Evolutionary conservation across 2,113 vertebrate genomes (phyloP).

Genomic region (Girardinichthys multiradiatus): DNA sequence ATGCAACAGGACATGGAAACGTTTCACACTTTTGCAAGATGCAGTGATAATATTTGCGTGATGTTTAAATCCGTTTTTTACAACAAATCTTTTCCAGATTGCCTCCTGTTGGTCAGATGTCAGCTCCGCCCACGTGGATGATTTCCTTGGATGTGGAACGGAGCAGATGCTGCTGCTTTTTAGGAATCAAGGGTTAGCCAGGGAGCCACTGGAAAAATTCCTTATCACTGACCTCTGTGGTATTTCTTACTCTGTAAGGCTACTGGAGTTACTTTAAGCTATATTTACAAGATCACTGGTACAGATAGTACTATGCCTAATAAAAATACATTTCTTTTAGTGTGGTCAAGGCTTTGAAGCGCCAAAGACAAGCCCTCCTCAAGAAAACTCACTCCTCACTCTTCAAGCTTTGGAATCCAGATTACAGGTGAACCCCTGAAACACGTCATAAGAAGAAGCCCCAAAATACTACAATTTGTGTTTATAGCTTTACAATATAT

Average conservation of each 20-base stretch:
- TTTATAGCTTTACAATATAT: not conserved
- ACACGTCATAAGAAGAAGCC: not conserved
- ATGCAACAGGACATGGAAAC: no score
- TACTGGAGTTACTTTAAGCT: not conserved
- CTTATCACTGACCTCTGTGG: slow-evolving; percentile 86
- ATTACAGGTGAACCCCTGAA: slow-evolving; percentile 82
- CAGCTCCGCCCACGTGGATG: slow-evolving; percentile 84
- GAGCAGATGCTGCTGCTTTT: slow-evolving; percentile 90
- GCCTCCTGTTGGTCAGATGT: slow-evolving; percentile 84
- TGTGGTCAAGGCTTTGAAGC: slow-evolving; percentile 30
- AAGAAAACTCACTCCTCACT: slow-evolving; percentile 81
- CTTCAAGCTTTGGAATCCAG: slow-evolving; percentile 86
- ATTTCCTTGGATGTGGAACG: slow-evolving; percentile 87
- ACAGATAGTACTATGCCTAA: not conserved
- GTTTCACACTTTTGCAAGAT: not conserved
- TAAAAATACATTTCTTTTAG: slow-evolving; percentile 42
- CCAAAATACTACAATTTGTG: not conserved
- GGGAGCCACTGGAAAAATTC: slow-evolving; percentile 74
- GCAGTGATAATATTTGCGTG: not conserved
- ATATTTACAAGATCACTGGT: not conserved
- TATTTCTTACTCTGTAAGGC: slow-evolving; percentile 85
- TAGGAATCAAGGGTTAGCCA: slow-evolving; percentile 62
- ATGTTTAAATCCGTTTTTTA: not conserved
- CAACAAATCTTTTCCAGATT: slow-evolving; percentile 77
- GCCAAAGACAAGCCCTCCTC: slow-evolving; percentile 52